Evolutionary conservation across 1,140 invertebrate genomes (phyloP), one percentile per base, ranked within the genome.

Genomic region (Panagrolaimus sp.): DNA sequence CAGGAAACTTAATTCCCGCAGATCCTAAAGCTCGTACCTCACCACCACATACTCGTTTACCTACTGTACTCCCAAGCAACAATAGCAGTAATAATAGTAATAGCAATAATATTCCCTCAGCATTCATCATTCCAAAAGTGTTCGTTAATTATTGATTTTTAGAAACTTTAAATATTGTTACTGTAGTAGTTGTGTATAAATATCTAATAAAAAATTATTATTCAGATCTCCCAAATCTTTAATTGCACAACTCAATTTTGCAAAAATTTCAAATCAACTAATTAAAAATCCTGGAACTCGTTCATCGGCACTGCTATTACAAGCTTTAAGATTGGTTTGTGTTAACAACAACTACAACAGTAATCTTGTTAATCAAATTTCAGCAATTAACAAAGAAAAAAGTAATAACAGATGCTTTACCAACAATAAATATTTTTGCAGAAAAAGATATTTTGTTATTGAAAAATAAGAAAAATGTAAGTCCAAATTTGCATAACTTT

Each of bases 271-370:
- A 63, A 72, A 72, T 63, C 71, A 72, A 42, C 48, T 72, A 5
- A 73, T 72, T 61, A 72, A 72, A 61, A 69, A 66, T 73, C 71
- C 71, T 4, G 44, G 31, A 14, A 43, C 70, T 20, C 48, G 76
- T 23, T 63, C 65, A n/a, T 78, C 62, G 63, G 78, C 76, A n/a
- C 46, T 77, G 2, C 51, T 77, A 4, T 67, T 77, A 11, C 76
- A 77, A 61, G 78, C 76, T 8, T 70, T 77, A 9, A 48, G 75
- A 68, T 74, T 80, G 67, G 72, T 79, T 23, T 13, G n/a, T 16
- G 42, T 20, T 14, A 38, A 38, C 31, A n/a, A 47, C 2, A 47
- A 14, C 9, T 5, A 20, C 4, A 5, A 20, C 16, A 47, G 31
- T 42, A 63, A 7, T 61, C 23, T 38, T 38, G 31, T 38, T 38